Evolutionary conservation across 2,797 vertebrate genomes (phyloP), one percentile per base, ranked within the genome.

Genomic region (Siniperca obscura): DNA sequence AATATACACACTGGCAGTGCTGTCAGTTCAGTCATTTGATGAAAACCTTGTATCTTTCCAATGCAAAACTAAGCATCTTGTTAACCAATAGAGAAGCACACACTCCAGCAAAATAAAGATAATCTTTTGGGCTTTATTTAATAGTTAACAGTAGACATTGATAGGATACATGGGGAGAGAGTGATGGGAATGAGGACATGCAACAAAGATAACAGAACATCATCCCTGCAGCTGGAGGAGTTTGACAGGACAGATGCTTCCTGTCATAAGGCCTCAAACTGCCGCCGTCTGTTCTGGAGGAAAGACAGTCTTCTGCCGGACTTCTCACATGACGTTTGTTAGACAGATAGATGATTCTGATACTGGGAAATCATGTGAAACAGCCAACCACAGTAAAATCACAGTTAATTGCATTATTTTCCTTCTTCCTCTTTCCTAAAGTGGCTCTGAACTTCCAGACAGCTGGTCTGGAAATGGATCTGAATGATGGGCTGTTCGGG

Each of bases 361-460:
- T 27, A 69, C 55, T 74, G 34, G 48, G 27, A 88, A 78, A 70
- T 52, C 12, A 50, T 6, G 30, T 57, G 34, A 42, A 25, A 1
- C 22, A 65, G 6, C 14, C 22, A 64, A 50, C 7, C 19, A 25
- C 12, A 48, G 13, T 69, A 55, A 67, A 42, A 53, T 6, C 9
- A 9, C 10, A 13, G 42, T 16, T 76, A 52, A 77, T 65, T 36
- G 1, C 5, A 78, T 83, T 65, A 59, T 80, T 67, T 56, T 25
- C 7, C 5, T 27, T 67, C 74, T 66, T 57, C 30, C 30, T 76
- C 42, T 78, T 73, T 76, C 65, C 68, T 22, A 75, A 85, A 99
- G 98, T 98, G 95, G 98, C 98, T 76, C 93, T 99, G 90, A 99
- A 99, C 89, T 96, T 99, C 94, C 98, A 99, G 96, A 99, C 97